Conservation (phyloP, 1,140 invertebrate genomes). For the Nasonia longicornis region DNA sequence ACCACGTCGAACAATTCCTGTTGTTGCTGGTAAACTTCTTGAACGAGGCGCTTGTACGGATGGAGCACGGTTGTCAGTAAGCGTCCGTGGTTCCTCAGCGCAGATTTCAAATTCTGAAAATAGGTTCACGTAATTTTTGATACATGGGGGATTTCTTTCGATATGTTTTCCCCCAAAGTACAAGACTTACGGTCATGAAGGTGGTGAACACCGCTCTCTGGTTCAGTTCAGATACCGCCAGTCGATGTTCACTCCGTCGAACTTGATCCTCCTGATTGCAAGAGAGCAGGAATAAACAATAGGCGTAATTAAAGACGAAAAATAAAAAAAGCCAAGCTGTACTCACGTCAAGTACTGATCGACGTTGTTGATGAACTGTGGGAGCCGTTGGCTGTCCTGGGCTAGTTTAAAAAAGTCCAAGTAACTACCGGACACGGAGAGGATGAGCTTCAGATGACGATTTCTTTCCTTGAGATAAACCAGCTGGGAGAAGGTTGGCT, state of each 20-base stretch:
- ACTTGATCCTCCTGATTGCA: conserved; percentile 15
- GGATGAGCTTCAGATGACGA: not conserved
- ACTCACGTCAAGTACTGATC: not conserved
- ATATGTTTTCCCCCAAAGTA: not conserved
- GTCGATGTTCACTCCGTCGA: conserved; percentile 44
- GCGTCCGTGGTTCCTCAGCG: conserved; percentile 1
- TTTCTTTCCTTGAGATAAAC: not conserved
- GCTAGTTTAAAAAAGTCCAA: not conserved
- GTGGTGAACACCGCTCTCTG: not conserved
- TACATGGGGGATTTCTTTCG: not conserved
- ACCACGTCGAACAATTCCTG: conserved; percentile 11
- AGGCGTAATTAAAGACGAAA: not conserved
- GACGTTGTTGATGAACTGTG: not conserved
- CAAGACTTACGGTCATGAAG: not conserved
- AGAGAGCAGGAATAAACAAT: not conserved
- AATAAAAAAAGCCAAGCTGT: not conserved
- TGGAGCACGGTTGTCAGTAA: not conserved
- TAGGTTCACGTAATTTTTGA: not conserved
- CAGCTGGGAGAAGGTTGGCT: not conserved
- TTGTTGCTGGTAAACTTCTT: not conserved
- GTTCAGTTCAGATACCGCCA: conserved; percentile 11
- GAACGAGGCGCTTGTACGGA: not conserved
- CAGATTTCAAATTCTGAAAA: conserved; percentile 25
- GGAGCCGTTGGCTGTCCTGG: not conserved
- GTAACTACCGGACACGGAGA: not conserved